Base-by-base conservation (phyloP, 1,140 invertebrate genomes). In the Euborellia annulipes region DNA sequence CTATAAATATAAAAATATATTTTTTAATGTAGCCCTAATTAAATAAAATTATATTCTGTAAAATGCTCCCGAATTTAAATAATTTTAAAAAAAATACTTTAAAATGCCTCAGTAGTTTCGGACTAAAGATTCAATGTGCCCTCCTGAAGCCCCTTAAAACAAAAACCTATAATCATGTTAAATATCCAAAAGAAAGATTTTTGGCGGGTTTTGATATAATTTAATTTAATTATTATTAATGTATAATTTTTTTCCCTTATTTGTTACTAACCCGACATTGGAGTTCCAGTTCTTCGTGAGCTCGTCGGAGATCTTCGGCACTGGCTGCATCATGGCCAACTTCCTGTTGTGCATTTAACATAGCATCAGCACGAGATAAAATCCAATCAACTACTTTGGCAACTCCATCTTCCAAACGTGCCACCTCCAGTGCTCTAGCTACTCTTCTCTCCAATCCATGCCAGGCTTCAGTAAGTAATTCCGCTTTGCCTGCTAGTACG, bases 321-420 rank as follows among this genome's bases (percentile, higher is more conserved):
- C 74, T 74, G 9, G 71, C 59, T 9, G 79, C 75, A 49, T 82
- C 80, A 51, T 75, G 75, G 0, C 82, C 83, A 22, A 87, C 80
- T 56, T 73, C 75, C 45, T 69, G 70, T 50, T 80, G 75, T 1
- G 72, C 71, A 48, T 77, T 77, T 13, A 84, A 59, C 58, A 82
- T 66, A 46, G 71, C 72, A 56, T 85, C 81, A 1, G 78, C 82
- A 40, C 76, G 74, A 36, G 78, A 77, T 14, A 84, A 58, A 41
- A 85, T 80, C 82, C 82, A 85, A 53, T 82, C 77, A 7, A 78
- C 79, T 13, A 85, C 81, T 55, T 66, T 67, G 22, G 68, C 65
- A 44, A 80, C 72, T 32, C 75, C 74, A 54, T 75, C 67, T 52
- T 78, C 76, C 2, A 81, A 56, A 8, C 65, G 61, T 34, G 63